Evolutionary conservation across 1,140 invertebrate species (phyloP), one percentile per base, ranked within the genome.

Genomic region (Asbolus verrucosus): DNA sequence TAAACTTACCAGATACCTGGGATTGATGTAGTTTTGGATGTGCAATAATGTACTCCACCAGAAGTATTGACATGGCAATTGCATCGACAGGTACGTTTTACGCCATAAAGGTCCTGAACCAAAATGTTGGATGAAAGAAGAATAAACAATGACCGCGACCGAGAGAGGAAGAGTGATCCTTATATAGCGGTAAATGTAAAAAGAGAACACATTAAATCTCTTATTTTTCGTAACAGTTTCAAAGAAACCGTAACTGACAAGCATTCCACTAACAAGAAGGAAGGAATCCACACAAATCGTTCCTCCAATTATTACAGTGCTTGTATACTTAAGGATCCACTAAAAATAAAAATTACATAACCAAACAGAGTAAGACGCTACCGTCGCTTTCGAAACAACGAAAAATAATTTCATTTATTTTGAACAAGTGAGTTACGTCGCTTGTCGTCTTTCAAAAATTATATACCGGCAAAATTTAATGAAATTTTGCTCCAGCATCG

Each of bases 191-290:
- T 77, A 74, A 19, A 82, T n/a, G 46, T 80, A 82, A 66, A 79
- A 81, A 9, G 78, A 46, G 2, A 75, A 18, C 24, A 79, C 61
- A 68, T 79, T 78, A 33, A 81, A 69, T 30, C 67, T 75, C 6
- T 65, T 50, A 15, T 46, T 39, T 50, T 71, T 70, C 8, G 43
- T 19, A 21, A 83, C 74, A 30, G 82, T 79, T 60, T 82, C 82
- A 6, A 86, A 72, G 9, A 82, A 78, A 0, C 84, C 66, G 61
- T 86, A 85, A 3, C 80, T 74, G 1, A 84, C 75, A 5, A 88
- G 75, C 0, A 85, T 72, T 15, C 86, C 86, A 76, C 85, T 86
- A 33, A 81, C 76, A 33, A 84, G 66, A 15, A 84, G 81, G 65
- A 83, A 84, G 1, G 81, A 79, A 65, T 84, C 83, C 8, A 83